These are phyloP conservation scores for Scyliorhinus canicula DNA, from an alignment of 2,797 vertebrate species.

Conservation along the genomic window DNA sequence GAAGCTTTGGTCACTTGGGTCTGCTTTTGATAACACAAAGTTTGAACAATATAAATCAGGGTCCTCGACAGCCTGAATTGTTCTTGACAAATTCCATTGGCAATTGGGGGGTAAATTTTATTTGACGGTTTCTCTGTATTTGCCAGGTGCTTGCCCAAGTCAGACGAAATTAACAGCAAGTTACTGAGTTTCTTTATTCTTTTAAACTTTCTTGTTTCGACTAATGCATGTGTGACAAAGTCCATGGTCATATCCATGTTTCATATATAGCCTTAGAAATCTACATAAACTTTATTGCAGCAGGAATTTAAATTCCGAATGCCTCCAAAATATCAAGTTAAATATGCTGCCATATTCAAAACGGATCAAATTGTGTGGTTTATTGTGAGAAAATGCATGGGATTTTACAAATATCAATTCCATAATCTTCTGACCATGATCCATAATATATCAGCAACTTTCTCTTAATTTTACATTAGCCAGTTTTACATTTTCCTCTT, in stretches of 20 bases:
- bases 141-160: background rate
- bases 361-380: background rate
- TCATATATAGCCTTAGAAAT: background rate
- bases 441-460: constrained; percentile 53
- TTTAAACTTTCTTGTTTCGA: background rate
- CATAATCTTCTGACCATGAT: background rate
- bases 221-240: background rate
- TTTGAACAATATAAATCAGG: background rate
- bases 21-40: background rate
- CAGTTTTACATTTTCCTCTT: constrained; percentile 72
- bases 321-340: background rate
- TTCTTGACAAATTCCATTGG: background rate
- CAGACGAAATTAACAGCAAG: background rate
- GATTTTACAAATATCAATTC: background rate
- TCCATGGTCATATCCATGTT: background rate
- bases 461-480: constrained; percentile 68
- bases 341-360: background rate
- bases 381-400: background rate
- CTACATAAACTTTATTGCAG: background rate
- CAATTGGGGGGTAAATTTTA: background rate
- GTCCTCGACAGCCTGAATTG: background rate
- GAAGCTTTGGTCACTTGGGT: background rate
- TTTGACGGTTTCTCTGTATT: background rate
- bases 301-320: background rate
- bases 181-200: background rate